A percentile compares a stretch with the other conserved stretches of the same genome.
Conservation (phyloP, 2,797 vertebrate genomes). For the Danio choprae region DNA sequence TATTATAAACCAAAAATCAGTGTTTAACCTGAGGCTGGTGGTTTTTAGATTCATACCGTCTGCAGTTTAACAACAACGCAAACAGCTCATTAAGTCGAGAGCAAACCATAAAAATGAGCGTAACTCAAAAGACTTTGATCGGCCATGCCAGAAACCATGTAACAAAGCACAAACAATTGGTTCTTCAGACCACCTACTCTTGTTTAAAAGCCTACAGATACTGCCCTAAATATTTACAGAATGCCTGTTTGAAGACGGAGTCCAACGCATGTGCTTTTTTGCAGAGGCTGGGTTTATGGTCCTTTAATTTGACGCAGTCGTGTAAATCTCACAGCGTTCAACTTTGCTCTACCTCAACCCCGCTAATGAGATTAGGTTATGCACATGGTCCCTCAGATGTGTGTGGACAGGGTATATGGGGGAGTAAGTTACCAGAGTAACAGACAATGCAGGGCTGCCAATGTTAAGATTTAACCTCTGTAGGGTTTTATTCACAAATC, state of each 20-base stretch:
- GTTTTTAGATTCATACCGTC: not conserved
- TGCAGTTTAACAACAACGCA: not conserved
- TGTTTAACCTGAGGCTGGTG: not conserved
- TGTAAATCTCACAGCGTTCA: conserved; percentile 66
- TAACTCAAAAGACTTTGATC: conserved; percentile 35
- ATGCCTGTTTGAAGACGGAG: conserved; percentile 54
- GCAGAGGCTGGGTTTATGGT: conserved; percentile 66
- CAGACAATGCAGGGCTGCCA: conserved; percentile 63
- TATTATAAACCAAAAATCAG: not conserved
- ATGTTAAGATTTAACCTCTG: conserved; percentile 63
- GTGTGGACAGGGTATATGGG: conserved; percentile 73
- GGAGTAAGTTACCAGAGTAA: conserved; percentile 69
- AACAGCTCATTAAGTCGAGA: conserved; percentile 24
- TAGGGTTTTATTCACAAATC: conserved; percentile 49
- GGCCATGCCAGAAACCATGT: conserved; percentile 30
- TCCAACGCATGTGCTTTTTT: conserved; percentile 67
- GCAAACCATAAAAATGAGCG: conserved; percentile 28
- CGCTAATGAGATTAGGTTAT: conserved; percentile 78
- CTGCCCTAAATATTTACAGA: conserved; percentile 61
- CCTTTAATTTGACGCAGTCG: conserved; percentile 72
- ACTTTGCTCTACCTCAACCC: conserved; percentile 71
- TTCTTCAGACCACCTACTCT: conserved; percentile 57
- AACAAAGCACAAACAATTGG: conserved; percentile 36
- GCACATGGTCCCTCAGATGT: conserved; percentile 77
- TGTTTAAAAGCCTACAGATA: conserved; percentile 51